Evolutionary conservation across 2,113 vertebrate species (phyloP), one percentile per base, ranked within the genome.

Genomic region (Ophiodon elongatus): DNA sequence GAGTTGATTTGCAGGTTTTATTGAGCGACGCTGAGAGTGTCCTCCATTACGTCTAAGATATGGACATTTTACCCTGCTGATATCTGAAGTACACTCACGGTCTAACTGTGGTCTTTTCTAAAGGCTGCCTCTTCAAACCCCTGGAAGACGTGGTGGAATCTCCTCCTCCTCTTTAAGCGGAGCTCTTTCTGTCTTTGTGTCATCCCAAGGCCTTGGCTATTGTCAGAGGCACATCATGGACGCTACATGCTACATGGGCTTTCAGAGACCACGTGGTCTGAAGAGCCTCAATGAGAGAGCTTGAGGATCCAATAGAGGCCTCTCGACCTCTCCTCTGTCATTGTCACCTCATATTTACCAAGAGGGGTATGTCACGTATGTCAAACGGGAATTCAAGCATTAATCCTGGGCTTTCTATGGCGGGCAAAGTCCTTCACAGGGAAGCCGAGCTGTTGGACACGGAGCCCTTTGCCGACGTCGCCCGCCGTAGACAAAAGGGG

Each of bases 401-500:
- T 54, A 37, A 62, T 73, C 41, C 13, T 4, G 45, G 52, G 56
- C 37, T 78, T 60, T 45, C 72, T 14, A 1, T 8, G 63, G 70
- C 52, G 37, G 79, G 74, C 33, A n/a, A 41, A 86, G 74, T 85
- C 88, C 72, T 80, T 41, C 79, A 43, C 78, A 35, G 75, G 14
- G 70, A 57, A 52, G 80, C 37, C 56, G 15, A 78, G 45, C 83
- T 84, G 76, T 85, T 66, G 81, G 83, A 93, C 91, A 91, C 29
- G 74, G 77, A 87, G 85, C 76, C 85, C 84, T 84, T 65, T 71
- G 67, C 84, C 78, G 77, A 83, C 82, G 87, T 78, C 83, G 79
- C 86, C 69, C 41, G 39, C 79, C 65, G 19, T 56, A 94, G 89
- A 94, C 92, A 94, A 95, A 94, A 91, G 85, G 39, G 83, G 75